Evolutionary conservation across 1,140 invertebrate species (phyloP).

Genomic region (Nymphalis io): DNA sequence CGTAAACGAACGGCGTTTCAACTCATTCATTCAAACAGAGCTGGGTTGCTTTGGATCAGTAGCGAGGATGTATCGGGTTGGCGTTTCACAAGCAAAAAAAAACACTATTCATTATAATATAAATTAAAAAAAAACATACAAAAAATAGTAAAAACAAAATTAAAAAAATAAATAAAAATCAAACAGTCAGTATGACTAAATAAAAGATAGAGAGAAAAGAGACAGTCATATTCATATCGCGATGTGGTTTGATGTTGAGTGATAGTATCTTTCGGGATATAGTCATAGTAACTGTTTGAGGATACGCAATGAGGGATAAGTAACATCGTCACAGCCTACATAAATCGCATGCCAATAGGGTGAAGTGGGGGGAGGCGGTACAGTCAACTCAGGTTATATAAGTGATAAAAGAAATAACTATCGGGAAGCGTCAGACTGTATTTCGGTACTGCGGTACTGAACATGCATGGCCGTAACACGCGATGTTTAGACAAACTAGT

Average conservation of each 20-base stretch:
- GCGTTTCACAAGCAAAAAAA: constrained; percentile 78
- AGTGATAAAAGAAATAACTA: constrained; percentile 50
- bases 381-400: constrained; percentile 59
- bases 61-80: constrained; percentile 73
- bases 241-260: constrained; percentile 65
- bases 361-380: constrained; percentile 50
- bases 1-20: constrained; percentile 43
- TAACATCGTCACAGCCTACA: constrained; percentile 76
- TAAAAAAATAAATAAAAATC: constrained; percentile 73
- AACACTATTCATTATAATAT: constrained; percentile 66
- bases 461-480: constrained; percentile 62
- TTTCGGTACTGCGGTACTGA: constrained; percentile 53
- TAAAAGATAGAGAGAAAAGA: constrained; percentile 76
- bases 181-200: constrained; percentile 81
- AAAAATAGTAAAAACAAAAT: constrained; percentile 66
- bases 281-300: constrained; percentile 79
- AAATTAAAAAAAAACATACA: constrained; percentile 64
- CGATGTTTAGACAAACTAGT: constrained; percentile 53
- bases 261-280: constrained; percentile 50
- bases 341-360: constrained; percentile 70
- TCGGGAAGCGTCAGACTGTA: constrained; percentile 74
- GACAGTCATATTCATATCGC: constrained; percentile 75
- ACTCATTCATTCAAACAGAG: constrained; percentile 52
- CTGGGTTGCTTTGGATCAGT: constrained; percentile 67
- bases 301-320: constrained; percentile 67